Evolutionary conservation across 2,888 invertebrate genomes (phyloP), one percentile per base, ranked within the genome.

Genomic region (Acanthoscelides obtectus): DNA sequence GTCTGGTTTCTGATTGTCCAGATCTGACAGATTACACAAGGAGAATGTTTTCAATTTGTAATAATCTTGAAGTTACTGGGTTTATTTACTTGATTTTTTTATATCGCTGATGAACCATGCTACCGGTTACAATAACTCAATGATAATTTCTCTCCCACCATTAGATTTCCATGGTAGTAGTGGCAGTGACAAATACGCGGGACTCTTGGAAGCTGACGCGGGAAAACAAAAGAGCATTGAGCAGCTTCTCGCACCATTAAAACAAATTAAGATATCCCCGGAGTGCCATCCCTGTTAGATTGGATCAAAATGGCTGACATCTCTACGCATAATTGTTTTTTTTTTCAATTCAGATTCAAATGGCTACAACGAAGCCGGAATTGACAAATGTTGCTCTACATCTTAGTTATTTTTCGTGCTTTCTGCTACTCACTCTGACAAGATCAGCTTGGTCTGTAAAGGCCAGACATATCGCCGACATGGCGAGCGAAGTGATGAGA

Each of bases 231-330:
- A 73, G 73, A 75, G 73, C 72, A 72, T 67, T 17, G 45, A 4
- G 45, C 45, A 45, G 45, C 45, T 45, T 45, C 45, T 45, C 45
- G 45, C 45, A 17, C 45, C 77, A 80, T 84, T 84, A 83, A 83
- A 83, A 83, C 84, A 82, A 84, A 84, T 83, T 84, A 83, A 83
- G 83, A 83, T 83, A 74, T 73, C 75, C 76, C 88, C 77, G 81
- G 88, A 87, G 88, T 88, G 88, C 88, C 89, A 88, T 88, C 86
- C 86, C 87, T 84, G 88, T 88, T 45, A 87, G 88, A 88, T 88
- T 87, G 88, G 87, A 87, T 87, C 85, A 86, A 84, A 86, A 87
- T 84, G 84, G 84, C 83, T 82, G 81, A 82, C 81, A 81, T 82
- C 81, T 82, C 70, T 73, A 70, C 84, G 83, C 84, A 83, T 84